Base-by-base conservation (phyloP, 2,888 invertebrate genomes). In the Acleris sparsana region DNA sequence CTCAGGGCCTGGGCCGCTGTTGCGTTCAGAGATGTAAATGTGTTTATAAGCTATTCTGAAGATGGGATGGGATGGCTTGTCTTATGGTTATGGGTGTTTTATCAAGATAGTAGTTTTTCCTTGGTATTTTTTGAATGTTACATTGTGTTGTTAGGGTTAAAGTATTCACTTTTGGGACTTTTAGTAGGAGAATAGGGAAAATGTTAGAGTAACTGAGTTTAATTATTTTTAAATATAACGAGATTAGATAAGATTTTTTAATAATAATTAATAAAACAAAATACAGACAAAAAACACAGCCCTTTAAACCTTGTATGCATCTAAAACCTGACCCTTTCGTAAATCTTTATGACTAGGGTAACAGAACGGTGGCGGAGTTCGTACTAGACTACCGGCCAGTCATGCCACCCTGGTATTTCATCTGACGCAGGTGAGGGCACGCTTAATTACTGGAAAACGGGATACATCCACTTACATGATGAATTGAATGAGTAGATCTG, bases 1-100 rank as follows among this genome's bases (percentile, higher is more conserved):
- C 67, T 67, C 66, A 72, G 67, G 52, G 62, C 70, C 68, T 59
- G 60, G 60, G 43, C 60, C 46, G 22, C 29, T 52, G 18, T 60
- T 61, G 43, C 39, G 20, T 52, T 56, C 56, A 56, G 51, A 56
- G 65, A 61, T 66, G 60, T 60, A 65, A 65, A 65, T 65, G 64
- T 60, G 59, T 65, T 58, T 65, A 65, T 65, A 53, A 60, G 48
- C 59, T 55, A 59, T 64, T 52, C 46, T 22, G 62, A 46, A 46
- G 25, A 51, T 63, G 49, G 57, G 49, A 60, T 49, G 39, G 39
- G 39, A 39, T 39, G 39, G 39, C 39, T 39, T 39, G 39, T 39
- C 39, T 39, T 39, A 39, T 39, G 39, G 39, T 39, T 39, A 39
- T 39, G 39, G 48, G 59, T 53, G 59, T 64, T 64, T 63, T 56